Base-by-base conservation (phyloP, 1,140 invertebrate species). In the Papilio aristodemus region DNA sequence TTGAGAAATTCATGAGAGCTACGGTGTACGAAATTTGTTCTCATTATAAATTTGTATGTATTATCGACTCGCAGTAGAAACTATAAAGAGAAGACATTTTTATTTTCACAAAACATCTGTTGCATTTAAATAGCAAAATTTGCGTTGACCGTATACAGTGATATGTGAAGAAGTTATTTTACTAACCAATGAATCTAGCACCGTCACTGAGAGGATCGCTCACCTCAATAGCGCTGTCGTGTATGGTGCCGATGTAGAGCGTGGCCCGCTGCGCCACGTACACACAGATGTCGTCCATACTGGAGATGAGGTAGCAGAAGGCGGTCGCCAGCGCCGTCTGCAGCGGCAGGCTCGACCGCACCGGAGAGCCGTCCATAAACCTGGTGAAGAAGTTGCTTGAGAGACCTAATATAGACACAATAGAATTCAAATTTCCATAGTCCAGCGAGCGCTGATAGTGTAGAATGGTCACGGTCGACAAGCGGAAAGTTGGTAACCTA, bases 311-410 rank as follows among this genome's bases (percentile, higher is more conserved):
- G 87, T 99, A 98, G 89, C 97, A 99, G 92, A 99, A 99, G 11
- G 98, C 97, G 84, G 98, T 99, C 10, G 98, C 97, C 75, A 99
- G 86, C 0, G 97, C 96, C n/a, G 97, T 97, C 91, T 99, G 97
- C 22, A 99, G 92, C 5, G 95, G 93, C 50, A 96, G 93, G 80
- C 97, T 96, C 68, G 95, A 95, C 76, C 95, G 94, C 32, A 99
- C 93, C 0, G 97, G 95, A 4, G 96, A 96, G 0, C 95, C 95
- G 84, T 98, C 97, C 94, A 99, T 95, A 89, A 98, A 98, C 76
- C 98, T 93, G 66, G 3, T 57, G 54, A 41, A 70, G 36, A 72
- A 68, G 36, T 0, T 9, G 8, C 43, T 46, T 17, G 4, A 17
- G 14, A 17, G 14, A 46, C 0, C n/a, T 14, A 4, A 43, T 41